A percentile compares a stretch with the other conserved stretches of the same genome.
phyloP scores from a whole-genome alignment of 2,888 invertebrate genomes.

The Eucera pruinosa region DNA sequence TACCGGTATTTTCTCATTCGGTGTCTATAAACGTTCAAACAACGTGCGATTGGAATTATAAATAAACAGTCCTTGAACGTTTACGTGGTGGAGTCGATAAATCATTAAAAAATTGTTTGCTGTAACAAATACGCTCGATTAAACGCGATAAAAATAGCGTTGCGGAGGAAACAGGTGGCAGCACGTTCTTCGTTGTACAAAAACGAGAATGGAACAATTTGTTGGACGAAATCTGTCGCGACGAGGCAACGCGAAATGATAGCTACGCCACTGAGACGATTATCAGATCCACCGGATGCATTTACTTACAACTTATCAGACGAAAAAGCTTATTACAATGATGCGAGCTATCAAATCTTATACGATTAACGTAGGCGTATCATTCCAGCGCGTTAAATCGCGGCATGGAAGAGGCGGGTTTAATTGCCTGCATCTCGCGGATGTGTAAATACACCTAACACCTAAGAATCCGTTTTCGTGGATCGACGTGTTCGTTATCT shows the following conservation, averaged over 20 bases:
- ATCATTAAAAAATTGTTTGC: neutral
- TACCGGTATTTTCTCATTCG: neutral
- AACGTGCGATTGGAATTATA: neutral
- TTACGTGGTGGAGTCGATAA: neutral
- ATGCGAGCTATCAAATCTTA: conserved; percentile 9
- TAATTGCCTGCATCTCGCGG: conserved; percentile 2
- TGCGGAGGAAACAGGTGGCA: neutral
- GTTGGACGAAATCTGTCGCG: too few relatives aligned
- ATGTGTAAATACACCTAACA: too few relatives aligned
- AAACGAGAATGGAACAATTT: neutral
- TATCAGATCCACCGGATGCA: conserved; percentile 37
- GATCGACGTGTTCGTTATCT: conserved; percentile 5
- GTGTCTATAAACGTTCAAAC: too few relatives aligned
- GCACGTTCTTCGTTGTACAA: neutral
- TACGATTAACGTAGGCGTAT: neutral
- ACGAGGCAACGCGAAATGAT: neutral
- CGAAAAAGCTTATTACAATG: neutral
- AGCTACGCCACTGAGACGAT: conserved; percentile 22
- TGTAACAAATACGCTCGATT: neutral
- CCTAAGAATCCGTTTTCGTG: neutral
- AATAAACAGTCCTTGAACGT: too few relatives aligned
- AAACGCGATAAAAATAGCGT: neutral
- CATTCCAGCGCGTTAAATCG: too few relatives aligned
- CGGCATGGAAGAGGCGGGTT: neutral
- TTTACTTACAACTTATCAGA: conserved; percentile 40